Evolutionary conservation across 1,140 invertebrate species (phyloP), one percentile per base, ranked within the genome.

Genomic region (Limonius californicus): DNA sequence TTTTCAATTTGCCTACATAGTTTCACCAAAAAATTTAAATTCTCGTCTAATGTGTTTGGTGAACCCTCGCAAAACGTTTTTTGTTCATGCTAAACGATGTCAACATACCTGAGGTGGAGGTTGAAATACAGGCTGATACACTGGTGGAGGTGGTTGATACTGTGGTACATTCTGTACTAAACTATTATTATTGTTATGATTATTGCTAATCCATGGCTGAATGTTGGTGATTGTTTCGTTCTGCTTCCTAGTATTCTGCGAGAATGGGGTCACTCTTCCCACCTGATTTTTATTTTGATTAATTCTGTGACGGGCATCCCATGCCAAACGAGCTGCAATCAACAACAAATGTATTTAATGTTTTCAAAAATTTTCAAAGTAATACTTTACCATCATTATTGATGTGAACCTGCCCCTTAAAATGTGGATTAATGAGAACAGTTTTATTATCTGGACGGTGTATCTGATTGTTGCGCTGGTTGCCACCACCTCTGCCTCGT

Each of bases 401-500:
- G 7, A 55, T 16, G 2, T 55, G 6, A 14, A 55, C 53, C 12
- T 55, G 53, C 2, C 53, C 53, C n/a, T 55, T 55, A 32, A 55
- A 55, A 27, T 55, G 20, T 2, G 53, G 53, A 55, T 55, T 55
- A 27, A 55, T 55, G 3, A 27, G 15, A 1, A 55, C 53, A 32
- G 53, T 55, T n/a, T 23, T 14, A 32, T 32, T 55, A 16, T 55
- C 21, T 32, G 11, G 6, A 1, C 9, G 6, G 3, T 50, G 19
- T 2, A 12, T 50, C 4, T 50, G 45, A 18, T 50, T 50, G 14
- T 19, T 12, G 8, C 45, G 45, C 19, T 50, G 53, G 30, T 55
- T 55, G 2, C 14, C 14, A 27, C 18, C 6, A 27, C 11, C 1
- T 2, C 27, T 15, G 2, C 53, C 53, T 6, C 27, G n/a, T 23